Evolutionary conservation across 2,888 invertebrate species (phyloP).

Genomic region (Sylvicola fuscatus): DNA sequence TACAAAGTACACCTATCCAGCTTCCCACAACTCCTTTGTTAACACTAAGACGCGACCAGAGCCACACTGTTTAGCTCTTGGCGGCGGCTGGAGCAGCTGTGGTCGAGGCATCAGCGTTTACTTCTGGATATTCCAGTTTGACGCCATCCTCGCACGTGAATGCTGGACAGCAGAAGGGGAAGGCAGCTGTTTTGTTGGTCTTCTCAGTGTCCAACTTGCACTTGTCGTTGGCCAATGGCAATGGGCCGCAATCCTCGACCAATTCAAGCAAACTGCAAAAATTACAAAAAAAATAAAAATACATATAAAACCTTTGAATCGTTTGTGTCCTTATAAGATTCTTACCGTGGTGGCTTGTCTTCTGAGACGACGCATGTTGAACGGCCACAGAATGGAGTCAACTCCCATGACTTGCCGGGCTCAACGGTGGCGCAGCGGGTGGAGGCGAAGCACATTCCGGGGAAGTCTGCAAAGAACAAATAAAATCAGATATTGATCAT

Average conservation of each 20-base stretch:
- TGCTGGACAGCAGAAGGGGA: conserved; percentile 68
- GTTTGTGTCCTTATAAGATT: not conserved
- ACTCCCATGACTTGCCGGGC: conserved; percentile 66
- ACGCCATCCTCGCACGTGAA: conserved; percentile 75
- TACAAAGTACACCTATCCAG: too few species aligned
- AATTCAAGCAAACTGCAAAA: conserved; percentile 46
- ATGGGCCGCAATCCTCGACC: conserved; percentile 76
- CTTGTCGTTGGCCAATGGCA: conserved; percentile 69
- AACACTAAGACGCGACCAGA: too few species aligned
- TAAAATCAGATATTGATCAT: too few species aligned
- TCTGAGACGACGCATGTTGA: conserved; percentile 69
- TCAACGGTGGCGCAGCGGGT: conserved; percentile 76
- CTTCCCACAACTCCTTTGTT: too few species aligned
- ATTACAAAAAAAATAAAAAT: not conserved
- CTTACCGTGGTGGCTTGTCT: conserved; percentile 38
- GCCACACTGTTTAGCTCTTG: too few species aligned
- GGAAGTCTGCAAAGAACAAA: conserved; percentile 40
- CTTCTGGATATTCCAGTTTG: conserved; percentile 69
- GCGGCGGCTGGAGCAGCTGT: too few species aligned
- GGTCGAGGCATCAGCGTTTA: conserved; percentile 17
- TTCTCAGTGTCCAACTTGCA: conserved; percentile 71
- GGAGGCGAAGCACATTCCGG: conserved; percentile 78
- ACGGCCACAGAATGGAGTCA: conserved; percentile 78
- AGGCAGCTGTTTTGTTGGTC: conserved; percentile 74
- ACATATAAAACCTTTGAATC: not conserved